Evolutionary conservation across 2,888 invertebrate genomes (phyloP), one percentile per base, ranked within the genome.

Genomic region (Tiliacea aurago): DNA sequence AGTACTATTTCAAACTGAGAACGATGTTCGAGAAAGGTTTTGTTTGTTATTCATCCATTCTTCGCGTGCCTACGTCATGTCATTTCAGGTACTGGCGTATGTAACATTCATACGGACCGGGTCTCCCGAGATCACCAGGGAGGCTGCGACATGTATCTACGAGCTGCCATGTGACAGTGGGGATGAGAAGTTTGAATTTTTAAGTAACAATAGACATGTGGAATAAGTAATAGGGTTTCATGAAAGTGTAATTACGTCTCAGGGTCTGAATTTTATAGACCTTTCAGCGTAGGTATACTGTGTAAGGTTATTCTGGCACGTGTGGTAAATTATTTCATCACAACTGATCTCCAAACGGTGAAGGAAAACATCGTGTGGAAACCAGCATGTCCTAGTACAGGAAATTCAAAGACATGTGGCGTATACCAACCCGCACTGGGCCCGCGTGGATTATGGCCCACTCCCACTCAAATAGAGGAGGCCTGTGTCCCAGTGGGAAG

Each of bases 61-160:
- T 43, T 13, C 9, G n/a, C 45, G 13, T 28, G 23, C 13, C 51
- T 47, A 74, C 37, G 59, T 69, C 64, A 47, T 6, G 65, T 47
- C 33, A 62, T 33, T 62, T 78, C 41, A 55, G 47, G 43, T 15
- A 66, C 53, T 63, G 56, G 55, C 23, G 55, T 13, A 83, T 83
- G 11, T 51, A 83, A 53, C 64, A 83, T 80, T 83, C 73, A 79
- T 68, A 56, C 41, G 47, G n/a, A 18, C 66, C n/a, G 28, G 20
- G 41, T 79, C 83, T 56, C 73, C 20, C 15, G 73, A 68, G 83
- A 81, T 59, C 63, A 51, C 18, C 28, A 7, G 33, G 0, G 23
- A 47, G 47, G 33, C 47, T 49, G 58, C 23, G 82, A 77, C 58
- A 70, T 65, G 45, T 47, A 15, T 47, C 41, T 33, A 43, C 20